Evolutionary conservation across 2,888 invertebrate species (phyloP), one percentile per base, ranked within the genome.

Genomic region (Keiferia lycopersicella): DNA sequence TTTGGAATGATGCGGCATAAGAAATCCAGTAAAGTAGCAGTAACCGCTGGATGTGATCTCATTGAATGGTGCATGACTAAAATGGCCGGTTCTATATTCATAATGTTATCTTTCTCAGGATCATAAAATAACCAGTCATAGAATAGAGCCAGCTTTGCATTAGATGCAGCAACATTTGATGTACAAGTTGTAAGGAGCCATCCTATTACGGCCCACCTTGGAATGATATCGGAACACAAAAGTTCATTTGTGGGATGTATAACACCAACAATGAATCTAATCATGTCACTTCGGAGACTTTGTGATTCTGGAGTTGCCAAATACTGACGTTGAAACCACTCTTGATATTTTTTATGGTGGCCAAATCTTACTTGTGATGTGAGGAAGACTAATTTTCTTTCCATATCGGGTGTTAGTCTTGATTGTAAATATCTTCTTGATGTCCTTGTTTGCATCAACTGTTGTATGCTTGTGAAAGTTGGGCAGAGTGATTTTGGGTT

Each of bases 51-150:
- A 89, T 98, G 98, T 66, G 97, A 96, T 78, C 96, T 93, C 95
- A 98, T 96, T 57, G 97, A 98, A 90, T 98, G 96, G 84, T 96
- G 96, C 97, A 98, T 98, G 26, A 98, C 97, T 71, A 98, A 93
- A 75, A 98, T 97, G 12, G 97, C 98, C 22, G 98, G 98, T 88
- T 98, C 98, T 73, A 98, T 98, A 85, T 98, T 98, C 98, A 98
- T 98, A 69, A 98, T 98, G 82, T 97, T 98, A 85, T 98, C 98
- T 81, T 96, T 96, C 72, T 96, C 96, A 20, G 96, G 94, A 75
- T 98, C 97, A 87, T 96, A 98, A 79, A 97, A 96, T 53, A 98
- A 88, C 98, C 98, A 98, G 84, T 98, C 98, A 84, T 97, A 98
- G 86, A 98, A 98, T 59, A 98, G 91, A 16, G 98, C 97, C 65